Conservation (phyloP, 2,113 vertebrate species). For the Alligator sinensis region DNA sequence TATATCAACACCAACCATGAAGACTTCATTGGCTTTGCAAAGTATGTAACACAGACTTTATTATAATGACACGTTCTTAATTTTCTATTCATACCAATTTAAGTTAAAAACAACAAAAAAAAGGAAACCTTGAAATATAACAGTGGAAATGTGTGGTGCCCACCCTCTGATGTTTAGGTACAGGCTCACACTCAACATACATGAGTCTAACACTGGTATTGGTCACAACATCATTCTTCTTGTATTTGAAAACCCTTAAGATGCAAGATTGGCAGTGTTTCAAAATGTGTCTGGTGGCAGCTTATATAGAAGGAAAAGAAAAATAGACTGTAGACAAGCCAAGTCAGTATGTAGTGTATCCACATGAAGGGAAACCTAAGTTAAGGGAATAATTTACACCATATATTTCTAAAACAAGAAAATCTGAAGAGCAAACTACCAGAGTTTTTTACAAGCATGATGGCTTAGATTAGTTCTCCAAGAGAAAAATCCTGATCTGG, state of each 20-base stretch:
- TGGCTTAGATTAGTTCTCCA: too few species aligned
- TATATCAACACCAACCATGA: conserved; percentile 97
- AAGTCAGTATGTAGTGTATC: neutral
- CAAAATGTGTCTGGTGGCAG: neutral
- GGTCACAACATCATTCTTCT: neutral
- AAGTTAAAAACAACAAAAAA: neutral
- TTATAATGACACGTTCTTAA: neutral
- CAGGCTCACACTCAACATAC: neutral
- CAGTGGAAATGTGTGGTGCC: neutral
- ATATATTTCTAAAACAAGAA: too few species aligned
- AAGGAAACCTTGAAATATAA: neutral
- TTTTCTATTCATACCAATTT: neutral
- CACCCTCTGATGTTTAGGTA: neutral
- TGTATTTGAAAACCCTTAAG: neutral
- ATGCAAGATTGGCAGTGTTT: neutral
- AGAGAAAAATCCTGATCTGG: too few species aligned
- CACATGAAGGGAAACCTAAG: neutral
- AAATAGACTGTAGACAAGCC: neutral
- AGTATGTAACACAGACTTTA: conserved; percentile 79
- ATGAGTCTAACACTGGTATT: neutral
- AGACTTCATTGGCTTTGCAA: conserved; percentile 94
- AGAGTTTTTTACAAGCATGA: too few species aligned
- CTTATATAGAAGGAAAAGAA: neutral
- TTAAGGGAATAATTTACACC: neutral
- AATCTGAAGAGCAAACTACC: too few species aligned